Evolutionary conservation across 1,140 invertebrate species (phyloP).

Genomic region (Daktulosphaira vitifoliae): DNA sequence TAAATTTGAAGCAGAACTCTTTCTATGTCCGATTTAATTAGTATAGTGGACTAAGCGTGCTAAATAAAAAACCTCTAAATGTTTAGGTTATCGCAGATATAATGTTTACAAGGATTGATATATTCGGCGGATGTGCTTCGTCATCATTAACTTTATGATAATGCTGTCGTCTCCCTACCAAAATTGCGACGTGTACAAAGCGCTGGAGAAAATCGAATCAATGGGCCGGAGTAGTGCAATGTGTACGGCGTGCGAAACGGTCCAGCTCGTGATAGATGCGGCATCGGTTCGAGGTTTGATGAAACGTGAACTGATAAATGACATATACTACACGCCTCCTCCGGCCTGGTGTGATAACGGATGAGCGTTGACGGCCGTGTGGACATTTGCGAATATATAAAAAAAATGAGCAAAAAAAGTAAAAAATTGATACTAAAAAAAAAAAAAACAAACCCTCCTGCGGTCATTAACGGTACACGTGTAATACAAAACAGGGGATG

Average conservation of each 20-base stretch:
- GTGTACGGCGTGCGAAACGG: not conserved
- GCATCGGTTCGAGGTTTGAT: not conserved
- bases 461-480: constrained; percentile 30
- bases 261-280: constrained; percentile 4
- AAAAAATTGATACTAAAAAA: constrained; percentile 20
- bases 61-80: no score
- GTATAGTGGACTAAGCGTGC: no score
- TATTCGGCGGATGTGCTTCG: not conserved
- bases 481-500: not conserved
- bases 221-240: constrained; percentile 15
- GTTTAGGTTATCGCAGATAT: no score
- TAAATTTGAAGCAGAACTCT: no score
- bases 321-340: not conserved
- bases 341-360: constrained; percentile 15
- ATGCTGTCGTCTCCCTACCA: not conserved
- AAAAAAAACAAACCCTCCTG: not conserved
- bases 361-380: constrained; percentile 16
- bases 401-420: not conserved
- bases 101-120: constrained; percentile 13
- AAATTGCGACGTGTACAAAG: constrained; percentile 17
- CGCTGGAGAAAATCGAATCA: constrained; percentile 15
- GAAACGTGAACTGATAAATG: constrained; percentile 31
- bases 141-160: constrained; percentile 26
- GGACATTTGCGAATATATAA: constrained; percentile 16
- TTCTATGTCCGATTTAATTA: no score